Base-by-base conservation (phyloP, 2,888 invertebrate species). In the Tenthredo notha region DNA sequence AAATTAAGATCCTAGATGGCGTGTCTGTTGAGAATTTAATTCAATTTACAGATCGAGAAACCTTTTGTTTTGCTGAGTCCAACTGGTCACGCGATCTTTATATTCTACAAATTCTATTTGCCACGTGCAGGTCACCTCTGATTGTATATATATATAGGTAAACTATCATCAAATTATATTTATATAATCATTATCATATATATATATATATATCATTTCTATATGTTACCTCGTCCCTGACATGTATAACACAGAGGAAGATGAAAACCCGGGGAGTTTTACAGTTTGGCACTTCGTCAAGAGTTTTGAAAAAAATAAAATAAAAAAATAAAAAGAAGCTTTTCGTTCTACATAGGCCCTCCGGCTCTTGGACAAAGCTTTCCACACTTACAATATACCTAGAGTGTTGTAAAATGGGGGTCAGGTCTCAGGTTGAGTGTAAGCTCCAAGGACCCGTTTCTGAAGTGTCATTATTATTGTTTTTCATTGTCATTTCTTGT, bases 21-120 rank as follows among this genome's bases (percentile, higher is more conserved):
- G 92, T 93, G 93, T 84, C 86, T 85, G 88, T 88, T 93, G 91
- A 93, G 90, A 90, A 90, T 91, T 91, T 93, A 93, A 93, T 93
- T 92, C 89, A 90, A 93, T 93, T 93, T 91, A 87, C 88, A 89
- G 90, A 92, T 90, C 87, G 88, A 88, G 93, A 93, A 93, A 93
- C 93, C 93, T 91, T 91, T 92, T 88, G 90, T 92, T 92, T 87
- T 87, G 92, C 92, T 92, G 91, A 93, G 91, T 89, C 91, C 86
- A 90, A 91, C 86, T 88, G 85, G 92, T 92, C 93, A 93, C 93
- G 93, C 93, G 89, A 93, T 50, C 54, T 12, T 2, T 61, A 61
- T 25, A 61, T 10, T 9, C 0, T 50, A 9, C 25, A 61, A 61
- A 61, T 61, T 21, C 25, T 61, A 61, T 25, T 61, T 61, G 61